Evolutionary conservation across 2,797 vertebrate genomes (phyloP).

Genomic region (Acrossocheilus fasciatus): DNA sequence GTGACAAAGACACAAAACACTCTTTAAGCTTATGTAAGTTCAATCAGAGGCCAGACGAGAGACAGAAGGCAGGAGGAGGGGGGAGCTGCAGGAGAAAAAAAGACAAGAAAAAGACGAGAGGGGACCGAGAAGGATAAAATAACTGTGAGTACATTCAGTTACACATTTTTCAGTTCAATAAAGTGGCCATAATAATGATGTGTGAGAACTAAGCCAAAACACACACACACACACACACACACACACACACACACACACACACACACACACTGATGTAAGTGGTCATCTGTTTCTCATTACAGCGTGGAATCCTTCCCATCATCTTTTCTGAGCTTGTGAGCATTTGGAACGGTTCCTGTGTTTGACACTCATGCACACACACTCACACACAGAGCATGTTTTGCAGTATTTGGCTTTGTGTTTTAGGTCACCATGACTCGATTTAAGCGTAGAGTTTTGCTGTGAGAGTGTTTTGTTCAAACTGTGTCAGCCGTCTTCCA

Average conservation of each 20-base stretch:
- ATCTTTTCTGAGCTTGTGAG: constrained; percentile 31
- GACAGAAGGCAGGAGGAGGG: background rate
- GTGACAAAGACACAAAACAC: constrained; percentile 12
- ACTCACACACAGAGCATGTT: constrained; percentile 25
- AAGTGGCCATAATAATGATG: constrained; percentile 9
- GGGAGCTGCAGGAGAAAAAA: too few relatives aligned
- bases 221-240: constrained; percentile 24
- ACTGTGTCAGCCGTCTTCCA: background rate
- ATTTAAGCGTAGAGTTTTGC: background rate
- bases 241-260: constrained; percentile 39
- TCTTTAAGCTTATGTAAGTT: constrained; percentile 34
- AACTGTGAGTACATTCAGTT: background rate
- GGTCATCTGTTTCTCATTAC: constrained; percentile 60
- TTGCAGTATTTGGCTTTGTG: background rate
- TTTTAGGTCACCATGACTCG: constrained; percentile 27
- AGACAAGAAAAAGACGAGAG: background rate
- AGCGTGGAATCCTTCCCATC: constrained; percentile 46
- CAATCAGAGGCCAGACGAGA: constrained; percentile 40
- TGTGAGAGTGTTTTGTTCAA: constrained; percentile 13
- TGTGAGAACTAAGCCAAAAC: constrained; percentile 10
- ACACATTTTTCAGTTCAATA: constrained; percentile 40
- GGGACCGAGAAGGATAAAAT: background rate
- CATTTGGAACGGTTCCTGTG: constrained; percentile 37
- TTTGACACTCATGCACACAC: constrained; percentile 6
- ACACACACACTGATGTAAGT: constrained; percentile 43